Evolutionary conservation across 2,113 vertebrate species (phyloP), one percentile per base, ranked within the genome.

Genomic region (Boulengeromyrus knoepffleri): DNA sequence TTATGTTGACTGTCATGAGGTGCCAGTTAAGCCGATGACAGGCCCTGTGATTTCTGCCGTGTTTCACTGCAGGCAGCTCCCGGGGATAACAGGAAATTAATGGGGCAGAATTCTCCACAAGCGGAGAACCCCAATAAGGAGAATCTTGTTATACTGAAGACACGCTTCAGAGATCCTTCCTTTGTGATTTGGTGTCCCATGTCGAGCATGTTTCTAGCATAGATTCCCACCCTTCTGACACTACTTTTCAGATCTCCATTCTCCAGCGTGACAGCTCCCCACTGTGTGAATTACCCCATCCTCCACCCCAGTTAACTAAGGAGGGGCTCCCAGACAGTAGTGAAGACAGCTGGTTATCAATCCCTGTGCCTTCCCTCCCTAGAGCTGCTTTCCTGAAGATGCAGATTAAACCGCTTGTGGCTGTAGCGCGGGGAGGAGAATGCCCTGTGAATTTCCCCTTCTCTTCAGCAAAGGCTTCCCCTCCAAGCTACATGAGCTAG

Each of bases 21-120:
- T 88, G 83, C 24, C 87, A 90, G 58, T 90, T 90, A 85, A 74
- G 90, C 31, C 83, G 70, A 12, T 88, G 91, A 91, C 89, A 91
- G 74, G 66, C 87, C 27, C 56, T 8, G 90, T 91, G 92, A 91
- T 90, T 89, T 83, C 74, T 27, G 88, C 91, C 91, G 80, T 70
- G 70, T 89, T 49, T 90, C 90, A 91, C 80, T 90, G 84, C 85
- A 93, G 88, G 92, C 66, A 56, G 86, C 89, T 90, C 83, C 56
- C 10, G 10, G 80, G 85, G 88, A 77, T 89, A 87, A 88, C 52
- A 21, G 88, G 36, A 85, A 91, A 85, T 74, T 90, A 91, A 91
- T 90, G 77, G 85, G 84, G 88, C 56, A 70, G 88, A 90, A 88
- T 90, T 87, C 87, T 90, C 88, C 45, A 49, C 39, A 10, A 74